Evolutionary conservation across 2,113 vertebrate genomes (phyloP).

Genomic region (Aegotheles bennettii): DNA sequence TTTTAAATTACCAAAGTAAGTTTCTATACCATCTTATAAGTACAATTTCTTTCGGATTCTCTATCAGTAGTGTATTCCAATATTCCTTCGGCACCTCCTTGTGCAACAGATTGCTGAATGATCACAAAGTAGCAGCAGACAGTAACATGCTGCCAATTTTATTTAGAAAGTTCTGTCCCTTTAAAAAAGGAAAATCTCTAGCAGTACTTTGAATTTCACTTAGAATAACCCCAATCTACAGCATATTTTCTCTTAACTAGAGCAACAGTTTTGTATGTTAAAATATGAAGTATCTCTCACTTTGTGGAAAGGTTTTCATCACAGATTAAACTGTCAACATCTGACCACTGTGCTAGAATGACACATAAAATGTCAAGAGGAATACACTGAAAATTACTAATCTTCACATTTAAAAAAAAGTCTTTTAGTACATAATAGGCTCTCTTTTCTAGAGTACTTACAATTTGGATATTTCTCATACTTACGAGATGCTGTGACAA

Average conservation of each 20-base stretch:
- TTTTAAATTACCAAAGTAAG: neutral
- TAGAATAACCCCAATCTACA: neutral
- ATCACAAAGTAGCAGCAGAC: neutral
- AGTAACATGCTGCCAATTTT: neutral
- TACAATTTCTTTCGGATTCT: neutral
- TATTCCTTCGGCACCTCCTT: neutral
- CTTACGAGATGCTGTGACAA: neutral
- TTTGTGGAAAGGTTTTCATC: neutral
- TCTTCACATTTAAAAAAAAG: neutral
- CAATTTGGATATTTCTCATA: neutral
- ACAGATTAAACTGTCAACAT: neutral
- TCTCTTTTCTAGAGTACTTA: neutral
- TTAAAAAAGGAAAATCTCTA: neutral
- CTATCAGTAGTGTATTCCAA: neutral
- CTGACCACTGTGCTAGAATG: neutral
- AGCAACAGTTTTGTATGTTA: neutral
- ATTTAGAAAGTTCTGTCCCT: neutral
- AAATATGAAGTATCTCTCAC: neutral
- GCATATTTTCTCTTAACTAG: neutral
- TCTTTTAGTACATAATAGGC: neutral
- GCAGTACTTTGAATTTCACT: neutral
- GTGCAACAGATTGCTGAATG: neutral
- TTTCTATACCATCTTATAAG: neutral
- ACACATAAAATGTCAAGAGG: neutral
- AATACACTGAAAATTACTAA: neutral